Percentiles rank a stretch among this genome's conserved stretches.
Conservation (phyloP, 2,797 vertebrate species). For the Vultur gryphus region DNA sequence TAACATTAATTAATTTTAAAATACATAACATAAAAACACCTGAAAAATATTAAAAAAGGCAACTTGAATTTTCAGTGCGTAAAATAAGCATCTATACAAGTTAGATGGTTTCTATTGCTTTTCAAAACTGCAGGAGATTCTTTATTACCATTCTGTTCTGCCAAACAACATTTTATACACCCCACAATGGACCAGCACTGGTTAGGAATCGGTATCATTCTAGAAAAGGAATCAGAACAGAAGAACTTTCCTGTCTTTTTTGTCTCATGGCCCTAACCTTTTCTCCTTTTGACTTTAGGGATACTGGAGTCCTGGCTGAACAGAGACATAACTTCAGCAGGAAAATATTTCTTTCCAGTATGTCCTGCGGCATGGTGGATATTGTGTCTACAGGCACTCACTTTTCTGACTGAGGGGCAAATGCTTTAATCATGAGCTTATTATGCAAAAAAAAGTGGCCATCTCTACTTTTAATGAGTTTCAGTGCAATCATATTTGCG, state of each 20-base stretch:
- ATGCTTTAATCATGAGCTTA: background rate
- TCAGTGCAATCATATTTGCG: slow-evolving; percentile 15
- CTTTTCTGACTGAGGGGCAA: background rate
- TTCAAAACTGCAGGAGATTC: background rate
- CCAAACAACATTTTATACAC: background rate
- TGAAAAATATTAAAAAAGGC: background rate
- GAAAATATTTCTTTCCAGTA: background rate
- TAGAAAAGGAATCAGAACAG: background rate
- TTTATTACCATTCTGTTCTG: background rate
- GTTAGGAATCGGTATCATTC: background rate
- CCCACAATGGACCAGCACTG: background rate
- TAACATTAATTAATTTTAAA: background rate
- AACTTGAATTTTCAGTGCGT: background rate
- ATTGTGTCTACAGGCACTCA: background rate
- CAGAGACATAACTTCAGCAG: background rate
- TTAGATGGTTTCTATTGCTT: background rate
- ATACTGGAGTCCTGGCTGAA: background rate
- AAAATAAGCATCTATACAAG: background rate
- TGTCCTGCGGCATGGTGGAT: background rate
- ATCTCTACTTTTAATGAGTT: slow-evolving; percentile 25
- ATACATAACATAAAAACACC: background rate
- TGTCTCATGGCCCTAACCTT: background rate
- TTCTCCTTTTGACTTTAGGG: background rate
- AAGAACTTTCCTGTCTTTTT: background rate
- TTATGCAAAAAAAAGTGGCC: background rate